A percentile compares a stretch with the other conserved stretches of the same genome.
Evolutionary conservation across 2,888 invertebrate genomes (phyloP).

Genomic region (Celastrina argiolus): DNA sequence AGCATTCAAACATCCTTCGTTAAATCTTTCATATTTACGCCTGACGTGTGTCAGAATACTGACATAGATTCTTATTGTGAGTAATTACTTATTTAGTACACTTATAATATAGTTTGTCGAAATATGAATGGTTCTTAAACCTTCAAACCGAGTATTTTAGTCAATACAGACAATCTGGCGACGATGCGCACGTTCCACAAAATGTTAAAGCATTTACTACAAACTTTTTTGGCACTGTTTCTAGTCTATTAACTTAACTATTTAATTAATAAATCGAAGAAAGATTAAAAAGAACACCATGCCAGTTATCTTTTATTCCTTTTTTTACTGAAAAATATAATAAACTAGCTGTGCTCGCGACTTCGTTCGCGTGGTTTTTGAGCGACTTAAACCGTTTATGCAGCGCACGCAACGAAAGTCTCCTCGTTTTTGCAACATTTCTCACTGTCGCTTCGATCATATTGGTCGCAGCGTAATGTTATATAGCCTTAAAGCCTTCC

Average conservation of each 20-base stretch:
- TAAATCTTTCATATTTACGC: background rate
- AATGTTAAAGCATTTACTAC: background rate
- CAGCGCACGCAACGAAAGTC: too few species aligned
- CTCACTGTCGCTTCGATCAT: too few species aligned
- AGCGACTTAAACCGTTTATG: too few species aligned
- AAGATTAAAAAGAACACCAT: background rate
- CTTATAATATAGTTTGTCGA: background rate
- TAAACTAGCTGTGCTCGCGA: too few species aligned
- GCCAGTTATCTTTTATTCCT: background rate
- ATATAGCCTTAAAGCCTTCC: too few species aligned
- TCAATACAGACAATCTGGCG: constrained; percentile 11
- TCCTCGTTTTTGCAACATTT: too few species aligned
- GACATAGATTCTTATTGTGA: background rate
- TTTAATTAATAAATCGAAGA: background rate
- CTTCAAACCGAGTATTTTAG: background rate
- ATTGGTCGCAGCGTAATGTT: too few species aligned
- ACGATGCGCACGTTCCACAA: background rate
- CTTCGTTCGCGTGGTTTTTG: too few species aligned
- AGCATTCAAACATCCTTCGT: background rate
- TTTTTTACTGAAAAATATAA: too few species aligned
- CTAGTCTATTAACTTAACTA: background rate
- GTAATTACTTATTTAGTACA: too few species aligned
- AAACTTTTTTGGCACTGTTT: constrained; percentile 15
- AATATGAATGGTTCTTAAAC: background rate
- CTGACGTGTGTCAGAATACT: background rate